Conservation (phyloP, 2,113 vertebrate species). For the Motacilla tschutschensis region DNA sequence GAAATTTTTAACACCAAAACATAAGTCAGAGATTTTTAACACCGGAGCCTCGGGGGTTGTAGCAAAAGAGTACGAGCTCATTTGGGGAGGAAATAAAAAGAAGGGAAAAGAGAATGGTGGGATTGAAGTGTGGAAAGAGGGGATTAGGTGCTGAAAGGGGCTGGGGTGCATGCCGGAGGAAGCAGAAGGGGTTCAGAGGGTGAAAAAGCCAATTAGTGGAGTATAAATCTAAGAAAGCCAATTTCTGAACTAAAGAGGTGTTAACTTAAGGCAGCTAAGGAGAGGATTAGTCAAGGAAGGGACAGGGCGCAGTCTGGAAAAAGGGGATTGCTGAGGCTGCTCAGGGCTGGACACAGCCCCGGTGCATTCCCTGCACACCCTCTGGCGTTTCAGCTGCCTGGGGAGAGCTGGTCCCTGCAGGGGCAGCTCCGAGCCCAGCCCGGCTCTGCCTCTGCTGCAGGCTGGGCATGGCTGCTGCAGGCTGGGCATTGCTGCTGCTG, state of each 20-base stretch:
- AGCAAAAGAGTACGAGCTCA: neutral
- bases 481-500: too few species aligned
- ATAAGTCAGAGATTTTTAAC: slow-evolving; percentile 20
- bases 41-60: neutral
- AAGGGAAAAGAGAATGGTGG: slow-evolving; percentile 9
- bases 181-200: slow-evolving; percentile 33
- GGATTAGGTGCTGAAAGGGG: slow-evolving; percentile 47
- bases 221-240: slow-evolving; percentile 41
- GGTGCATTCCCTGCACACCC: neutral
- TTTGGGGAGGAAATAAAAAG: slow-evolving; percentile 24
- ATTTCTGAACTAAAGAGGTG: slow-evolving; percentile 35
- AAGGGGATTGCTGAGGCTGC: neutral
- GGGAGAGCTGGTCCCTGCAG: neutral
- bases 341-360: neutral
- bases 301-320: neutral
- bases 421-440: neutral
- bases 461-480: too few species aligned
- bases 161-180: neutral
- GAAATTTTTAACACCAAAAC: slow-evolving; percentile 14
- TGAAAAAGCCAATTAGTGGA: slow-evolving; percentile 46
- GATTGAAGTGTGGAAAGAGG: slow-evolving; percentile 29
- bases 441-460: neutral
- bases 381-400: neutral
- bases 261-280: slow-evolving; percentile 12
- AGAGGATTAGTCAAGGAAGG: neutral